phyloP scores from a whole-genome alignment of 2,113 vertebrate genomes.

The Gymnorhina tibicen region DNA sequence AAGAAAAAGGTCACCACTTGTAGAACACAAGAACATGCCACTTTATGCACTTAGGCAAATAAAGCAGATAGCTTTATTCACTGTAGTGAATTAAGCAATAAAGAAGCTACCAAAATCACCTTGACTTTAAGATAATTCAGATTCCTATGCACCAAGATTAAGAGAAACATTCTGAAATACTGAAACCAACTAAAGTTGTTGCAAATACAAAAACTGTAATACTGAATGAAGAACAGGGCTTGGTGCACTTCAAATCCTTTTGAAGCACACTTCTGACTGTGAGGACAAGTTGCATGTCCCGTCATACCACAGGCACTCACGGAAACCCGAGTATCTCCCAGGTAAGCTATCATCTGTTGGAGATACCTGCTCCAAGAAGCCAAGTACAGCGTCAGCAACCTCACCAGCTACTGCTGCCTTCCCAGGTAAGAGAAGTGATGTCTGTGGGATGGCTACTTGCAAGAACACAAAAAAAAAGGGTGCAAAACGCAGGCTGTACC shows the following conservation, averaged over 20 bases:
- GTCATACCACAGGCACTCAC: not conserved
- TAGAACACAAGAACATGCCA: not conserved
- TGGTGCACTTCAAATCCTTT: not conserved
- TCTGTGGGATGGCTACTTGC: not conserved
- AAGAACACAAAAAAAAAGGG: not conserved
- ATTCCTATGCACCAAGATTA: not conserved
- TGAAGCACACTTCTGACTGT: not conserved
- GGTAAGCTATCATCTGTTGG: not conserved
- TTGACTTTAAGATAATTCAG: not conserved
- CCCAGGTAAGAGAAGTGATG: not conserved
- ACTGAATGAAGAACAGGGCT: not conserved
- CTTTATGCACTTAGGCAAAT: not conserved
- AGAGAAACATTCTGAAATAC: not conserved
- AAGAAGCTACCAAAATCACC: not conserved
- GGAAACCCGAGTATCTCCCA: not conserved
- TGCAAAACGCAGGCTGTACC: not conserved
- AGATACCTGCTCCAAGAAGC: not conserved
- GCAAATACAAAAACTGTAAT: not conserved
- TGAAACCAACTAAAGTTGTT: not conserved
- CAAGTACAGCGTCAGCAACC: not conserved
- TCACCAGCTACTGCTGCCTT: not conserved
- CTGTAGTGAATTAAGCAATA: not conserved
- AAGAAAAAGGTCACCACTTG: not conserved
- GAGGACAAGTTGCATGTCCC: not conserved
- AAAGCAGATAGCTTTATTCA: not conserved